Percentiles rank a stretch among this genome's conserved stretches.
Evolutionary conservation across 2,888 invertebrate species (phyloP).

Genomic region (Xestia ashworthii): DNA sequence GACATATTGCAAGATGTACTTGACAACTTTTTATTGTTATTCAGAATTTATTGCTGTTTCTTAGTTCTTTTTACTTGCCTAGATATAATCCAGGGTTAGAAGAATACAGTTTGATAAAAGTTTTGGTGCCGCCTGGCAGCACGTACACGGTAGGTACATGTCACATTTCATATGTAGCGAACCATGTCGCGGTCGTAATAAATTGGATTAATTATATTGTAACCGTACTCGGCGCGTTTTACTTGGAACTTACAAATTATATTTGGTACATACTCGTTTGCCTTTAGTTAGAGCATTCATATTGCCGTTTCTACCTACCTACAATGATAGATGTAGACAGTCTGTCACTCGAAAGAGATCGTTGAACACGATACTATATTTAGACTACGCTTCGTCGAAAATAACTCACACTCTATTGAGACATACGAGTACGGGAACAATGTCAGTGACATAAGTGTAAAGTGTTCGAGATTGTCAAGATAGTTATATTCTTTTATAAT

Average conservation of each 20-base stretch:
- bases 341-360: background rate
- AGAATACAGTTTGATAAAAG: slow-evolving; percentile 18
- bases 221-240: background rate
- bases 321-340: background rate
- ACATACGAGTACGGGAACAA: background rate
- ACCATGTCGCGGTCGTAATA: slow-evolving; percentile 22
- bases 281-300: background rate
- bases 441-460: background rate
- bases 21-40: slow-evolving; percentile 1
- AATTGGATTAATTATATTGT: slow-evolving; percentile 44
- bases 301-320: background rate
- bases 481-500: background rate
- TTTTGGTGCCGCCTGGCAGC: slow-evolving; percentile 27
- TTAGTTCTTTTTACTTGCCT: slow-evolving; percentile 23
- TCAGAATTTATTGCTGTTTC: slow-evolving; percentile 32
- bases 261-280: background rate
- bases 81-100: background rate
- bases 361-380: background rate
- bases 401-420: background rate
- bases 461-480: background rate
- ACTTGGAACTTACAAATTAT: slow-evolving; percentile 13
- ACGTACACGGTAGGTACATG: slow-evolving; percentile 24
- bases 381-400: background rate
- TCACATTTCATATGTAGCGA: slow-evolving; percentile 14
- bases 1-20: background rate